A percentile compares a stretch with the other conserved stretches of the same genome.
Conservation (phyloP, 1,140 invertebrate species). For the Procambarus clarkii region DNA sequence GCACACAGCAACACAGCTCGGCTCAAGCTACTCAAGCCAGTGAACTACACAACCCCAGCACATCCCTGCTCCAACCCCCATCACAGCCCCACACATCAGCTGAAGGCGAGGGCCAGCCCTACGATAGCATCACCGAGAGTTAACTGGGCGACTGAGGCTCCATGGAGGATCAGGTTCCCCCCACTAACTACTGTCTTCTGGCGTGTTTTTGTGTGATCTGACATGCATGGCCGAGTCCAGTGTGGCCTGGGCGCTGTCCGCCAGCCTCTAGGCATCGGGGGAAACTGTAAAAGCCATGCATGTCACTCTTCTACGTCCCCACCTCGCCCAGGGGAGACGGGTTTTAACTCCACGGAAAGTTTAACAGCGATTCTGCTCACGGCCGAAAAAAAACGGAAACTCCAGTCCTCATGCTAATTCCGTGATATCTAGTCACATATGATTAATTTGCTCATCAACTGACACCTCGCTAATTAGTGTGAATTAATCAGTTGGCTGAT, state of each 20-base stretch:
- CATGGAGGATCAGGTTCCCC: conserved; percentile 27
- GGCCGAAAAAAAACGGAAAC: too few species aligned
- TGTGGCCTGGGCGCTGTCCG: not conserved
- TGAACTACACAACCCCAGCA: too few species aligned
- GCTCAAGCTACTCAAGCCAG: too few species aligned
- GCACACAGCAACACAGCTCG: too few species aligned
- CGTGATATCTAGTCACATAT: not conserved
- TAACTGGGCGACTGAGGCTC: conserved; percentile 19
- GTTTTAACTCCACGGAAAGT: too few species aligned
- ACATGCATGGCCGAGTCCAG: not conserved
- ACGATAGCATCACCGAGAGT: conserved; percentile 26
- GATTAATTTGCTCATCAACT: conserved; percentile 37
- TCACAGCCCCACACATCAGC: not conserved
- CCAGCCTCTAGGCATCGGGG: not conserved
- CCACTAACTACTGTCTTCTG: conserved; percentile 20
- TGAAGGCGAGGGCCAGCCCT: not conserved
- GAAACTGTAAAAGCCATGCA: not conserved
- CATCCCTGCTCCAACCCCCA: not conserved
- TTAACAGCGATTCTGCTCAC: not conserved
- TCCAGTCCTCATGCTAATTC: conserved; percentile 5
- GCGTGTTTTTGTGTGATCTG: conserved; percentile 39
- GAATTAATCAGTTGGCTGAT: conserved; percentile 32
- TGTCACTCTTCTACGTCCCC: not conserved
- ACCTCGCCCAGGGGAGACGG: too few species aligned
- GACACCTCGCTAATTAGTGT: conserved; percentile 36